Percentiles rank a stretch among this genome's conserved stretches.
phyloP scores from a whole-genome alignment of 2,797 vertebrate genomes.

The Darevskia nairensis region DNA sequence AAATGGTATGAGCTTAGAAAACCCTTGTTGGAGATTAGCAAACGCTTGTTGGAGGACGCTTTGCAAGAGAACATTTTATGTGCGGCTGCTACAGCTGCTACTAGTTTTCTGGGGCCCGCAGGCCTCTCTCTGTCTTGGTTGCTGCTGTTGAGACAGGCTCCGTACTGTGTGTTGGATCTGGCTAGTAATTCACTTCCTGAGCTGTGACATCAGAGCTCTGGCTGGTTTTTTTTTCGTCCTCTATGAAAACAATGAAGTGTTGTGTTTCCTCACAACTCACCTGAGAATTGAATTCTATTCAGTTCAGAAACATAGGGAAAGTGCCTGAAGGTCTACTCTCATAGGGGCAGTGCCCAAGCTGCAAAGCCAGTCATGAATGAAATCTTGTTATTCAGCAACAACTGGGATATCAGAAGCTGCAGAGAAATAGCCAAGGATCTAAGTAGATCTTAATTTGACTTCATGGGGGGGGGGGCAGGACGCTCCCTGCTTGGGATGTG shows the following conservation, averaged over 20 bases:
- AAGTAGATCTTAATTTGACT: neutral
- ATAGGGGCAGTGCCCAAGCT: neutral
- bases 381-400: neutral
- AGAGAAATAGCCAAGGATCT: neutral
- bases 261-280: constrained; percentile 15
- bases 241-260: neutral
- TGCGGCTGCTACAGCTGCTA: neutral
- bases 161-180: neutral
- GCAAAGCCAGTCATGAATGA: neutral
- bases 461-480: neutral
- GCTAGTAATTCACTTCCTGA: constrained; percentile 16
- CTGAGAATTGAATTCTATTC: neutral
- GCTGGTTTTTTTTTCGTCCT: too few relatives aligned
- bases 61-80: neutral
- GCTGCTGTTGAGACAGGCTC: constrained; percentile 3
- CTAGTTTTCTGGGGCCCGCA: neutral
- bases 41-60: neutral
- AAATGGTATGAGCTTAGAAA: neutral
- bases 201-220: neutral
- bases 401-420: neutral
- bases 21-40: neutral
- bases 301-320: neutral
- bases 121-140: neutral
- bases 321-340: neutral
- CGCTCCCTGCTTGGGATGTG: too few relatives aligned